phyloP scores from a whole-genome alignment of 2,797 vertebrate species.

The Cichlasoma orientale region DNA sequence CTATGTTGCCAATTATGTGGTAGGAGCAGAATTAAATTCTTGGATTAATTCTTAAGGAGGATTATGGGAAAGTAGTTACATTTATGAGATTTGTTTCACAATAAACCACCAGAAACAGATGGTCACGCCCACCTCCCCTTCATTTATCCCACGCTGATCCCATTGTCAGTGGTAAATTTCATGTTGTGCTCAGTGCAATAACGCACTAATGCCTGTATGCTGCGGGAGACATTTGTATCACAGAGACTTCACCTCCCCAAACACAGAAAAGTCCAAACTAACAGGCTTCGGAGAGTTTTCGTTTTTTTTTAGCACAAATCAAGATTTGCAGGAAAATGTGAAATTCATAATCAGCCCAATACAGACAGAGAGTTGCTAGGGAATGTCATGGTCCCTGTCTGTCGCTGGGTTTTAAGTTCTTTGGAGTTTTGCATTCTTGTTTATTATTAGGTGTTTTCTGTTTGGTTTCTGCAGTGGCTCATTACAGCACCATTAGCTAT shows the following conservation, averaged over 20 bases:
- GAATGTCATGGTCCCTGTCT: neutral
- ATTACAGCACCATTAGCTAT: conserved; percentile 35
- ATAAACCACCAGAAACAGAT: neutral
- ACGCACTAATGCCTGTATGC: conserved; percentile 13
- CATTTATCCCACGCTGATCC: neutral
- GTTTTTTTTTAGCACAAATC: neutral
- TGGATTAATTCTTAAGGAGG: neutral
- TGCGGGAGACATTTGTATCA: conserved; percentile 28
- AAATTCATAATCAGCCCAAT: neutral
- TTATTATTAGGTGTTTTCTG: neutral
- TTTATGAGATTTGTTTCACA: neutral
- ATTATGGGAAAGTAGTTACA: neutral
- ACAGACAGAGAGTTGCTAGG: neutral
- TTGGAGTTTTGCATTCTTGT: neutral
- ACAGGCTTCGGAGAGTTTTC: conserved; percentile 18
- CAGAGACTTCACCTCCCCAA: conserved; percentile 4
- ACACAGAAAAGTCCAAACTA: conserved; percentile 21
- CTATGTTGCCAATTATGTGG: neutral
- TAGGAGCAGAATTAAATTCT: neutral
- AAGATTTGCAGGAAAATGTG: neutral
- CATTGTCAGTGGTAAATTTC: conserved; percentile 22
- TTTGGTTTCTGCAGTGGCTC: conserved; percentile 14
- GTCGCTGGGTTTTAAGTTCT: neutral
- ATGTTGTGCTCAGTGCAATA: neutral
- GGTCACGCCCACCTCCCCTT: conserved; percentile 19